Conservation (phyloP, 2,113 vertebrate species). For the Prunella himalayana region DNA sequence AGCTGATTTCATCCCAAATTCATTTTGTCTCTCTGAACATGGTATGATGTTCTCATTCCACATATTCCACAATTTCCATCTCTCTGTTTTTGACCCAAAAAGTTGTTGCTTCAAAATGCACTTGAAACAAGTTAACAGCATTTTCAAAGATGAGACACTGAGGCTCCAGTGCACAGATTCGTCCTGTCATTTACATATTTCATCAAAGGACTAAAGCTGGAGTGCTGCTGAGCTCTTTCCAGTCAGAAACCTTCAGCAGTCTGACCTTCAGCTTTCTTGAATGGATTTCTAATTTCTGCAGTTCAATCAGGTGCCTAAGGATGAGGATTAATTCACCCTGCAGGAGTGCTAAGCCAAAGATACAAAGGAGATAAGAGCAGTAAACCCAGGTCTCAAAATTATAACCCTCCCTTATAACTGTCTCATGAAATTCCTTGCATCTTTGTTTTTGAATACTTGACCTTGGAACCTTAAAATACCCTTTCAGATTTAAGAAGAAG, state of each 20-base stretch:
- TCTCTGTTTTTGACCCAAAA: background rate
- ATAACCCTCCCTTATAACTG: background rate
- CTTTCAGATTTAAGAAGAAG: background rate
- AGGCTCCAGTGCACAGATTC: background rate
- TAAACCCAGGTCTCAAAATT: background rate
- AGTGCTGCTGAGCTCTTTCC: background rate
- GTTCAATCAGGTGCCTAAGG: background rate
- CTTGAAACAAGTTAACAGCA: background rate
- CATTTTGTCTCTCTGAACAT: background rate
- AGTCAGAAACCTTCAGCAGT: background rate
- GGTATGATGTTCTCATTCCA: background rate
- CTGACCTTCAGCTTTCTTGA: background rate
- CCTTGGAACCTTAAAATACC: background rate
- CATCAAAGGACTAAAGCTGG: background rate
- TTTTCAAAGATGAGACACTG: background rate
- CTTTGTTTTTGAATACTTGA: background rate
- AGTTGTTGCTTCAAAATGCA: background rate
- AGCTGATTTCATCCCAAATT: background rate
- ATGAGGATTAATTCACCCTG: background rate
- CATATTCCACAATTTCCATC: background rate
- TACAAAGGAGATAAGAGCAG: background rate
- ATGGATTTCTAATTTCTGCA: background rate
- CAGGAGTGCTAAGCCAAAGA: background rate
- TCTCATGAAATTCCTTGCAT: background rate
- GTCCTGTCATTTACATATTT: rapidly evolving